Base-by-base conservation (phyloP, 1,140 invertebrate species). In the Acromyrmex heyeri region DNA sequence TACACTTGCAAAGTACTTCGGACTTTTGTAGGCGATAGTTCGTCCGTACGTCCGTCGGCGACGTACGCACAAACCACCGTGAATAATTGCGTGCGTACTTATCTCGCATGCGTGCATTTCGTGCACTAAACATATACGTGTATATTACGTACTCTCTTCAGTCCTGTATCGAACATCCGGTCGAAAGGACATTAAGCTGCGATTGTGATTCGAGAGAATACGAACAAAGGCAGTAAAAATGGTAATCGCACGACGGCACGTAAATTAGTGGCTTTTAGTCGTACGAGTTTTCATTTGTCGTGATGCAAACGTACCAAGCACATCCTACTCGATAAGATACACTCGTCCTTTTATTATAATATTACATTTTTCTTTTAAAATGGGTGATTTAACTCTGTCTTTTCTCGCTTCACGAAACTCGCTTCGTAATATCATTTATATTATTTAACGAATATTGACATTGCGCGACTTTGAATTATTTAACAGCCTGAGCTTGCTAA, bases 11-110 rank as follows among this genome's bases (percentile, higher is more conserved):
- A 44, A 53, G 48, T 62, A 76, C 86, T 85, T 77, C 12, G 75
- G 70, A 57, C 76, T 73, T 73, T 73, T 55, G 78, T 70, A 55
- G 57, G 85, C 76, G 62, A 59, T 78, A 77, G 59, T 38, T 30
- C n/a, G 53, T 8, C n/a, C 55, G n/a, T 53, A 38, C 53, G 44
- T 24, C 8, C 44, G 64, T 34, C 48, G 59, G 27, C 50, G 77
- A 70, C 75, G 79, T 86, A 61, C 34, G 64, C 75, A 59, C 65
- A 78, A 89, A 87, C 50, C 53, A 14, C 10, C 55, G 59, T 82
- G 53, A 76, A 65, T 88, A 88, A 90, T 88, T 77, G 75, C 81
- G 64, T 86, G 62, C 70, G 53, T 64, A 53, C 57, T 89, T 78
- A 89, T 85, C 67, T 34, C 12, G 73, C 27, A 48, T 65, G 79